Evolutionary conservation across 1,140 invertebrate species (phyloP).

Genomic region (Calliopsis andreniformis): DNA sequence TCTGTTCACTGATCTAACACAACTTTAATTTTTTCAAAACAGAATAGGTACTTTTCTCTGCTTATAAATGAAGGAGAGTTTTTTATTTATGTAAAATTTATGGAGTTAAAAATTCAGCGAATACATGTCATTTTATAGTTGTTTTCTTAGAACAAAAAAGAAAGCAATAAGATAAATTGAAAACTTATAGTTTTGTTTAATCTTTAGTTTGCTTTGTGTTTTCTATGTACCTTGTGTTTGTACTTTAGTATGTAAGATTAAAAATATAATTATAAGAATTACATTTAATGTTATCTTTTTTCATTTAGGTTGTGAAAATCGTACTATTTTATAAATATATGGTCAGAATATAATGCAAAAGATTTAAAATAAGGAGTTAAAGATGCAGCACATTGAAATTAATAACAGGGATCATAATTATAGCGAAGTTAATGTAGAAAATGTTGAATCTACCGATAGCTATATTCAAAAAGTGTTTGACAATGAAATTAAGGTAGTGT

Average conservation of each 20-base stretch:
- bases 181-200: neutral
- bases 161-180: no score
- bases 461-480: slow-evolving; percentile 8
- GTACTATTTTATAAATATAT: slow-evolving; percentile 5
- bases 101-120: no score
- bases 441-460: neutral
- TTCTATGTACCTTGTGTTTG: no score
- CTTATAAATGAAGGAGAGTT: no score
- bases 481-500: slow-evolving; percentile 12
- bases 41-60: no score
- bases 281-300: neutral
- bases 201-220: neutral
- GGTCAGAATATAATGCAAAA: slow-evolving; percentile 30
- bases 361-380: slow-evolving; percentile 29
- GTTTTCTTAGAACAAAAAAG: no score
- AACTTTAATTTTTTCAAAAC: no score
- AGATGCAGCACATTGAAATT: slow-evolving; percentile 56
- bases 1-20: no score
- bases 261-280: neutral
- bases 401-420: slow-evolving; percentile 71
- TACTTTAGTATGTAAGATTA: neutral
- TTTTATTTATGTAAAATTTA: no score
- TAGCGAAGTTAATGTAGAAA: slow-evolving; percentile 54
- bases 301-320: slow-evolving; percentile 2
- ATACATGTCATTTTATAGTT: no score